Percentiles rank a stretch among this genome's conserved stretches.
phyloP scores from a whole-genome alignment of 2,888 invertebrate species.

The Ophraella communa region DNA sequence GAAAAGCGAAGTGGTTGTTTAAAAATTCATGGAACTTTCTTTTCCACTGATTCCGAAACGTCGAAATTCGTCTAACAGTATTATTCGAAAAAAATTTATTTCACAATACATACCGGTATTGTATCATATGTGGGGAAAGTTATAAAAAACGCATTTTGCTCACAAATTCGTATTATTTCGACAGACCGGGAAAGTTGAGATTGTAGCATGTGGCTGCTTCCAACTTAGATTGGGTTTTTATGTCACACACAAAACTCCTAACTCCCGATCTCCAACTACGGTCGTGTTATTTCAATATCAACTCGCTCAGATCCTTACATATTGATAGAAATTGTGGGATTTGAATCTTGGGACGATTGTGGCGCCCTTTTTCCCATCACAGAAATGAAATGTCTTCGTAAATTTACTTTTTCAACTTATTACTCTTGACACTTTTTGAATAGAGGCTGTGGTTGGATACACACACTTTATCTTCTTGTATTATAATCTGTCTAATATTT shows the following conservation, averaged over 20 bases:
- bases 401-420: slow-evolving; percentile 43
- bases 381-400: slow-evolving; percentile 45
- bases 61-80: slow-evolving; percentile 20
- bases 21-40: slow-evolving; percentile 10
- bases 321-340: slow-evolving; percentile 52
- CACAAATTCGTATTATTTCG: slow-evolving; percentile 46
- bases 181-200: slow-evolving; percentile 47
- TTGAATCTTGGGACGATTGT: slow-evolving; percentile 46
- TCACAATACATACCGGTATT: slow-evolving; percentile 25
- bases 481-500: not conserved
- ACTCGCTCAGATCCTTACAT: slow-evolving; percentile 50
- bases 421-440: slow-evolving; percentile 39
- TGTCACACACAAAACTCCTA: slow-evolving; percentile 41
- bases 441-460: not conserved
- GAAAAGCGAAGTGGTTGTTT: not conserved
- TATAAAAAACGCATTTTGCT: slow-evolving; percentile 43
- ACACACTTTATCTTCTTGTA: not conserved
- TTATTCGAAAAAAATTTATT: slow-evolving; percentile 27
- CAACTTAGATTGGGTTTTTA: slow-evolving; percentile 55
- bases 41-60: slow-evolving; percentile 3
- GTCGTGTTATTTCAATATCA: slow-evolving; percentile 55
- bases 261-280: slow-evolving; percentile 36
- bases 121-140: slow-evolving; percentile 34
- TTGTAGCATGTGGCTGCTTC: slow-evolving; percentile 52
- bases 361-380: slow-evolving; percentile 39